Evolutionary conservation across 2,113 vertebrate genomes (phyloP).

Genomic region (Gobius niger): DNA sequence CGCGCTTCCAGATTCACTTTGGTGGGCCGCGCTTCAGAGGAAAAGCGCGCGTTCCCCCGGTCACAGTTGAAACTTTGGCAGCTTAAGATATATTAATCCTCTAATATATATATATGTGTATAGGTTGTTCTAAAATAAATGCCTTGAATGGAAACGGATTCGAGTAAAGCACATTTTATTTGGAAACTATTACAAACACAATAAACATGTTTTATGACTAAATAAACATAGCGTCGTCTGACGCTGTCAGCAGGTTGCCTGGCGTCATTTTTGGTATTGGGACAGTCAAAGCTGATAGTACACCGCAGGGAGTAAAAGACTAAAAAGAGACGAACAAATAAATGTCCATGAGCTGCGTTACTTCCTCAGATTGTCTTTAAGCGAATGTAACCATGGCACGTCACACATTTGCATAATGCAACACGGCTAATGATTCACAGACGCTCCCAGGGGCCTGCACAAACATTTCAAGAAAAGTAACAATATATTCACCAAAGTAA

Average conservation of each 20-base stretch:
- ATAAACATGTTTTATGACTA: constrained; percentile 44
- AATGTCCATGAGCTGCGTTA: constrained; percentile 10
- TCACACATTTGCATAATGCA: constrained; percentile 28
- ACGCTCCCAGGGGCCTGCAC: constrained; percentile 53
- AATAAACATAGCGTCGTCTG: constrained; percentile 28
- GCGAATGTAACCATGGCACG: constrained; percentile 39
- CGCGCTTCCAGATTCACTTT: background rate
- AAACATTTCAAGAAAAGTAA: constrained; percentile 61
- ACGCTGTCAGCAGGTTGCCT: constrained; percentile 28
- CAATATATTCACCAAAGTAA: constrained; percentile 54
- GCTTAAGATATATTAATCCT: background rate
- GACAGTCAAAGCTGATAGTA: constrained; percentile 51
- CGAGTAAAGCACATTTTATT: constrained; percentile 69
- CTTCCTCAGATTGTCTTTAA: constrained; percentile 51
- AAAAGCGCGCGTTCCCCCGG: background rate
- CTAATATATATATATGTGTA: too few species aligned
- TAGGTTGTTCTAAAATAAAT: background rate
- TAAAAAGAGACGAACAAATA: constrained; percentile 23
- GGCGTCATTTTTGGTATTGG: constrained; percentile 47
- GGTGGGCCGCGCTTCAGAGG: background rate
- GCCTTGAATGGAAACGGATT: constrained; percentile 5
- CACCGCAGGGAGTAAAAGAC: constrained; percentile 43
- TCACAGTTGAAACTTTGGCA: background rate
- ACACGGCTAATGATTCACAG: constrained; percentile 41
- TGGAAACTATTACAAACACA: constrained; percentile 61